These are phyloP conservation scores for Teleopsis dalmanni DNA, from an alignment of 1,140 invertebrate species.

Conservation along the genomic window DNA sequence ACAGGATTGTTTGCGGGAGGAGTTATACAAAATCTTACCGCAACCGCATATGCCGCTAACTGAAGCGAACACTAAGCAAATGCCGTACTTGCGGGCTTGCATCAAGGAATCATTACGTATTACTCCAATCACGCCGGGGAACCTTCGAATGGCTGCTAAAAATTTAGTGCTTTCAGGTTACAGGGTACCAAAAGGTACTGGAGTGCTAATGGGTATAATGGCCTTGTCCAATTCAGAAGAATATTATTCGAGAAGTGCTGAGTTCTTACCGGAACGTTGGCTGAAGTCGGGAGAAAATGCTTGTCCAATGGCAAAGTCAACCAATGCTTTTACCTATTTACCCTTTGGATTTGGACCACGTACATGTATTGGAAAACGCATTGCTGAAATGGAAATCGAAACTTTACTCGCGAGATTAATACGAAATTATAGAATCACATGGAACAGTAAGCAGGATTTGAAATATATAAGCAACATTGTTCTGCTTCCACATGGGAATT, in stretches of 20 bases:
- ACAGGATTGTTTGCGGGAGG: constrained; percentile 59
- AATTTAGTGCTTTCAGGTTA: constrained; percentile 53
- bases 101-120: constrained; percentile 57
- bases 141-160: constrained; percentile 44
- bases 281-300: constrained; percentile 18
- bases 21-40: constrained; percentile 50
- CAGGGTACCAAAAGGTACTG: constrained; percentile 53
- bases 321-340: constrained; percentile 47
- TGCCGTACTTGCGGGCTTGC: constrained; percentile 57
- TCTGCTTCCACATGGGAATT: constrained; percentile 21
- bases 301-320: constrained; percentile 17
- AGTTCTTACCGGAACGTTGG: constrained; percentile 56
- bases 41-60: constrained; percentile 47
- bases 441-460: constrained; percentile 19
- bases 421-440: constrained; percentile 47
- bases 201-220: constrained; percentile 40
- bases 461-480: constrained; percentile 35
- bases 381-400: constrained; percentile 65
- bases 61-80: constrained; percentile 47
- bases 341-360: constrained; percentile 57
- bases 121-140: constrained; percentile 48
- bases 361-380: constrained; percentile 53
- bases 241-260: constrained; percentile 44
- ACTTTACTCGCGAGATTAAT: constrained; percentile 53
- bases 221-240: constrained; percentile 45